Conservation (phyloP, 1,140 invertebrate genomes). For the Papilio dardanus region DNA sequence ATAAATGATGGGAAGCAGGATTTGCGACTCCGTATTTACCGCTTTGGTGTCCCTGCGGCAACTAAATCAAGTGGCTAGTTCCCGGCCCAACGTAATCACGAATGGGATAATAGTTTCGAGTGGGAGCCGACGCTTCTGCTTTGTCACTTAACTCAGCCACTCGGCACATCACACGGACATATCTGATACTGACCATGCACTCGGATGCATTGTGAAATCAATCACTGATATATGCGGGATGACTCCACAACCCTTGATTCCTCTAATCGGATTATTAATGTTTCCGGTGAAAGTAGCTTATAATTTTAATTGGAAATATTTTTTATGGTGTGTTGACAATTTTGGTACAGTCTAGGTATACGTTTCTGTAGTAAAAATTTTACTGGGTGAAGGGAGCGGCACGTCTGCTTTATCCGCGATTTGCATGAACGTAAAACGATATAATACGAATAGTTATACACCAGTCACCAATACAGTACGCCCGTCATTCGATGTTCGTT, state of each 20-base stretch:
- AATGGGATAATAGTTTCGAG: slow-evolving; percentile 79
- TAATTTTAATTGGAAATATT: slow-evolving; percentile 51
- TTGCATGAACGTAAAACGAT: slow-evolving; percentile 60
- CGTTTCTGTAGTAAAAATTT: slow-evolving; percentile 53
- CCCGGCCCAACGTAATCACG: slow-evolving; percentile 76
- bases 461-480: neutral
- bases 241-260: slow-evolving; percentile 64
- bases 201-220: slow-evolving; percentile 72
- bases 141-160: slow-evolving; percentile 79
- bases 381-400: slow-evolving; percentile 56
- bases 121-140: slow-evolving; percentile 75
- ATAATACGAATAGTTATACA: slow-evolving; percentile 38
- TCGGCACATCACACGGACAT: slow-evolving; percentile 72
- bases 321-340: slow-evolving; percentile 43
- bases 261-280: slow-evolving; percentile 77
- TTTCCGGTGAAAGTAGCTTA: slow-evolving; percentile 76
- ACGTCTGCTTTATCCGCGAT: slow-evolving; percentile 62
- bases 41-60: slow-evolving; percentile 77
- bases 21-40: slow-evolving; percentile 80
- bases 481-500: slow-evolving; percentile 2
- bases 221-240: slow-evolving; percentile 64
- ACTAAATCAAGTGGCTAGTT: slow-evolving; percentile 74
- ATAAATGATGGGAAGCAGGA: slow-evolving; percentile 77
- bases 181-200: slow-evolving; percentile 69
- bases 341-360: slow-evolving; percentile 49